Evolutionary conservation across 2,797 vertebrate species (phyloP), one percentile per base, ranked within the genome.

Genomic region (Zenarchopterus dispar): DNA sequence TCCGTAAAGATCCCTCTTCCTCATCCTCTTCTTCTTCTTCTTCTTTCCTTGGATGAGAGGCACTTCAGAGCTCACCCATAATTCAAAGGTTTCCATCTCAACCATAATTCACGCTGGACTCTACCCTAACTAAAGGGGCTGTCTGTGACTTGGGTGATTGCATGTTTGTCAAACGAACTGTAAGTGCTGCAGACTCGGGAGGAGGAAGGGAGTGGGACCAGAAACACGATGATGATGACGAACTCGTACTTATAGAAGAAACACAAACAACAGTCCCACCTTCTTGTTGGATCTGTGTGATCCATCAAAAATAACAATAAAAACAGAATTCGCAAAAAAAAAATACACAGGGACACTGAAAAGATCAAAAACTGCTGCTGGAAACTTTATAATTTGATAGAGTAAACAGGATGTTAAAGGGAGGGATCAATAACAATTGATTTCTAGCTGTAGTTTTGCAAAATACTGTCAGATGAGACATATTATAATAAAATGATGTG

Each of bases 41-140:
- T 58, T 83, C 73, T 87, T 83, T 82, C 88, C 86, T 74, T 83
- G 84, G 77, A 89, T 82, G 50, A 88, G 84, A 86, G 73, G 88
- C 80, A 80, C 82, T 89, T 83, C 72, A 88, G 84, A 85, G 87
- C 84, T 89, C 81, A 82, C 84, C 89, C 86, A 87, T 93, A 91
- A 91, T 91, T 93, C 89, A 90, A 89, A 92, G 86, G 89, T 90
- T 91, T 92, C 87, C 88, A 92, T 90, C 89, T 85, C 67, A 59
- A 87, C 90, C 85, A 91, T 92, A 92, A 93, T 92, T 93, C 89
- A 93, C 88, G 90, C 85, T 86, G 84, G 71, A 45, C 84, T 80
- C 83, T 81, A 77, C 84, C 73, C 88, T 88, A 91, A 92, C 83
- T 92, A 90, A 91, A 92, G 86, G 73, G 87, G 81, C 81, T 81